Conservation (phyloP, 2,113 vertebrate species). For the Odocoileus virginianus region DNA sequence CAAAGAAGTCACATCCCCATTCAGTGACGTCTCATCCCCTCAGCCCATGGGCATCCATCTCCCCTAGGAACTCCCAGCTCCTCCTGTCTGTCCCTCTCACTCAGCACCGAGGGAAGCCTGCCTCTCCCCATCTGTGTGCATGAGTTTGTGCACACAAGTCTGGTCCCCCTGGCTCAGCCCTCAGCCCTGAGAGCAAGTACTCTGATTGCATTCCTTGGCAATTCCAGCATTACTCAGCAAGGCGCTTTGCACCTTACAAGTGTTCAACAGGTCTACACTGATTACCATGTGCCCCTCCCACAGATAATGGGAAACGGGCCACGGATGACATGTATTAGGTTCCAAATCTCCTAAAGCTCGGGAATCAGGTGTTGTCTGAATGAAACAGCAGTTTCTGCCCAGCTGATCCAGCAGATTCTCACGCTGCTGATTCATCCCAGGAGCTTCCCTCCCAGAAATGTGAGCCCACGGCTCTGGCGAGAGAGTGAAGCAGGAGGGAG, state of each 20-base stretch:
- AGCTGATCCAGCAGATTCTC: slow-evolving; percentile 21
- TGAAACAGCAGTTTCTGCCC: slow-evolving; percentile 9
- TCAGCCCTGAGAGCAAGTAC: background rate
- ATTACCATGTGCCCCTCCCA: background rate
- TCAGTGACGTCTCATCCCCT: background rate
- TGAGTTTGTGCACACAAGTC: background rate
- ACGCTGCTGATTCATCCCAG: background rate
- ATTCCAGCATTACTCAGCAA: background rate
- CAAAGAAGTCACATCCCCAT: background rate
- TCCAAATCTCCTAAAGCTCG: background rate
- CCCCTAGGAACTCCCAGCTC: background rate
- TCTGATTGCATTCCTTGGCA: background rate
- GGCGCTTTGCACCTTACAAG: background rate
- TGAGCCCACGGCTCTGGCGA: background rate
- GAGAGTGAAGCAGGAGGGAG: background rate
- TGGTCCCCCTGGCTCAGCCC: background rate
- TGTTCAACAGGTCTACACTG: background rate
- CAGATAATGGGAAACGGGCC: background rate
- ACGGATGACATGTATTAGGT: background rate
- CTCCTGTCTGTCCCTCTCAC: background rate
- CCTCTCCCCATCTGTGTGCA: background rate
- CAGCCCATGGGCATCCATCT: background rate
- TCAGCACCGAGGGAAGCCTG: background rate
- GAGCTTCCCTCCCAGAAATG: background rate
- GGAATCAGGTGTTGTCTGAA: background rate